phyloP scores from a whole-genome alignment of 2,888 invertebrate species.

The Synergus umbraculus region DNA sequence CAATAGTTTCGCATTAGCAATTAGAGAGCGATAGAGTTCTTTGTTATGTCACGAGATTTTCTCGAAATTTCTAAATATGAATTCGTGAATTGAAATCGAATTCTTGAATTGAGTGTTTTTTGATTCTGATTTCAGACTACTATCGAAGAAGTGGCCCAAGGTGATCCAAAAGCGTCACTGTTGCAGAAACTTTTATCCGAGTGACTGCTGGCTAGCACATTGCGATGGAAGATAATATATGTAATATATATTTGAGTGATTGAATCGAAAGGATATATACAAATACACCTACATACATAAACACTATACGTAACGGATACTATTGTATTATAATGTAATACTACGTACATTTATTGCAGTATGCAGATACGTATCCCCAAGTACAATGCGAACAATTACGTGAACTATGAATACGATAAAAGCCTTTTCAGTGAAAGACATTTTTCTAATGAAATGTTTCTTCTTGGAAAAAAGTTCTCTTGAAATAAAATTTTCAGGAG shows the following conservation, averaged over 20 bases:
- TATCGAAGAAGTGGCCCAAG: conserved; percentile 86
- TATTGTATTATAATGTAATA: conserved; percentile 70
- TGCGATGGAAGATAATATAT: conserved; percentile 60
- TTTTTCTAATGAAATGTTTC: background rate
- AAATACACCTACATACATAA: conserved; percentile 65
- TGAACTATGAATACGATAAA: conserved; percentile 42
- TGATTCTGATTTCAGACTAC: conserved; percentile 80
- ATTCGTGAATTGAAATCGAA: background rate
- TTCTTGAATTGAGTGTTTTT: conserved; percentile 20
- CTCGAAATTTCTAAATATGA: conserved; percentile 39
- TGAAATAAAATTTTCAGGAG: conserved; percentile 6
- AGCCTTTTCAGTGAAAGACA: background rate
- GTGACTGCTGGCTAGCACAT: conserved; percentile 79
- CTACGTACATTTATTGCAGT: conserved; percentile 70
- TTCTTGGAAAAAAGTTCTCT: background rate
- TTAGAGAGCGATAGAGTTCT: conserved; percentile 45
- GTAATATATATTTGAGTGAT: conserved; percentile 51
- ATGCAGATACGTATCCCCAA: conserved; percentile 75
- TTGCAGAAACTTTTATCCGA: conserved; percentile 92
- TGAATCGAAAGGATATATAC: conserved; percentile 23
- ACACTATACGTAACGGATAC: conserved; percentile 71
- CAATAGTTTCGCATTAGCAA: conserved; percentile 42
- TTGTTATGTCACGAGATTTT: conserved; percentile 41
- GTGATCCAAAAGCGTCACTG: conserved; percentile 89
- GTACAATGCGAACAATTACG: conserved; percentile 69